Conservation (phyloP, 2,888 invertebrate genomes). For the Eupithecia pulchellata region DNA sequence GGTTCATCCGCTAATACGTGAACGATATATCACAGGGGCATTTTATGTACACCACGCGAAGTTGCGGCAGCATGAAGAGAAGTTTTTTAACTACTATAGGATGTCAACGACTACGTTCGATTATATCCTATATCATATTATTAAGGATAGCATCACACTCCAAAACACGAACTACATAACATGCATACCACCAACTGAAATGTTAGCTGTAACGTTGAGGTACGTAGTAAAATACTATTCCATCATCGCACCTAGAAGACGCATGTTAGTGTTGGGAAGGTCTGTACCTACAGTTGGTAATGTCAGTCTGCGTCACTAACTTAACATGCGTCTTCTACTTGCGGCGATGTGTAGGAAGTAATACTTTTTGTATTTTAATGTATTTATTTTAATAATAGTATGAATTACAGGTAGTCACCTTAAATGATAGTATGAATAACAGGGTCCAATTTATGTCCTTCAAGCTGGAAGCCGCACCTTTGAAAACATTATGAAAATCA, state of each 20-base stretch:
- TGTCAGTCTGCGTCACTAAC: too few species aligned
- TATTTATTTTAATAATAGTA: slow-evolving; percentile 11
- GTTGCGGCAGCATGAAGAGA: slow-evolving; percentile 24
- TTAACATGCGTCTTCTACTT: too few species aligned
- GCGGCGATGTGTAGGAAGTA: too few species aligned
- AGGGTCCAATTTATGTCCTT: too few species aligned
- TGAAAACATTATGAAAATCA: too few species aligned
- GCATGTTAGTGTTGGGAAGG: slow-evolving; percentile 3
- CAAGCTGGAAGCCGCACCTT: too few species aligned
- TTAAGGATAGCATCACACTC: slow-evolving; percentile 18
- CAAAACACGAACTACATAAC: slow-evolving; percentile 26
- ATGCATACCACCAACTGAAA: neutral
- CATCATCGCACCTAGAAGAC: slow-evolving; percentile 10
- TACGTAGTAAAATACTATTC: too few species aligned
- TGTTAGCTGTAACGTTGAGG: too few species aligned
- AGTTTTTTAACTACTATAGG: slow-evolving; percentile 27
- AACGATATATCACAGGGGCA: slow-evolving; percentile 31
- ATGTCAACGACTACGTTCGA: slow-evolving; percentile 32
- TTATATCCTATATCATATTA: slow-evolving; percentile 29
- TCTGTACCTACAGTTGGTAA: too few species aligned
- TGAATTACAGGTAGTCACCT: too few species aligned
- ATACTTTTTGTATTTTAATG: slow-evolving; percentile 6
- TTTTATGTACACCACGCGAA: slow-evolving; percentile 29
- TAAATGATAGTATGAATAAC: too few species aligned
- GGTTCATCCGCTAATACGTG: neutral